Evolutionary conservation across 2,113 vertebrate species (phyloP).

Genomic region (Microtus oregoni): DNA sequence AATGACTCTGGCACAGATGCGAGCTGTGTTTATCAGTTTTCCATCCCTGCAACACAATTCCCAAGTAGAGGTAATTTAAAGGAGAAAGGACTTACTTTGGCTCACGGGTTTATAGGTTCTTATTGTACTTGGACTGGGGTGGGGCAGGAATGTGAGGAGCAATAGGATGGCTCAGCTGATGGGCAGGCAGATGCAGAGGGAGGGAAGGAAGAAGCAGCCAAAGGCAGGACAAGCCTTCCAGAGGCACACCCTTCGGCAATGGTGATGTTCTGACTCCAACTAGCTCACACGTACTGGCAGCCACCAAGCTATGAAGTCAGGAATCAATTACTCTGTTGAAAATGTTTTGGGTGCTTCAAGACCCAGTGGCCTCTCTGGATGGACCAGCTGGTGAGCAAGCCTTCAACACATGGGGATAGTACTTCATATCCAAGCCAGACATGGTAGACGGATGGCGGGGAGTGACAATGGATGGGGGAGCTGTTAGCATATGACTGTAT

Average conservation of each 20-base stretch:
- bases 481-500: too few relatives aligned
- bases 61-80: background rate
- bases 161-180: too few relatives aligned
- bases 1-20: rapidly evolving
- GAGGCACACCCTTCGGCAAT: background rate
- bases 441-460: rapidly evolving
- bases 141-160: background rate
- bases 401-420: background rate
- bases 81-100: background rate
- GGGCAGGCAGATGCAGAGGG: background rate
- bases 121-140: background rate
- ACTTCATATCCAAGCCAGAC: background rate
- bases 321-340: background rate
- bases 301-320: background rate
- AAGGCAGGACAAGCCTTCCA: background rate
- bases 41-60: too few relatives aligned
- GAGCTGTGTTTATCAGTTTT: too few relatives aligned
- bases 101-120: background rate
- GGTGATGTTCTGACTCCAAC: background rate
- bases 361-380: background rate
- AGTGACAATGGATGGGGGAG: too few relatives aligned
- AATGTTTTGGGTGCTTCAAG: too few relatives aligned
- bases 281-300: background rate
- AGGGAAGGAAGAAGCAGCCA: background rate
- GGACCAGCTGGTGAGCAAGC: background rate